These are phyloP conservation scores for Takifugu ocellatus DNA, from an alignment of 2,797 vertebrate genomes.

Conservation along the genomic window DNA sequence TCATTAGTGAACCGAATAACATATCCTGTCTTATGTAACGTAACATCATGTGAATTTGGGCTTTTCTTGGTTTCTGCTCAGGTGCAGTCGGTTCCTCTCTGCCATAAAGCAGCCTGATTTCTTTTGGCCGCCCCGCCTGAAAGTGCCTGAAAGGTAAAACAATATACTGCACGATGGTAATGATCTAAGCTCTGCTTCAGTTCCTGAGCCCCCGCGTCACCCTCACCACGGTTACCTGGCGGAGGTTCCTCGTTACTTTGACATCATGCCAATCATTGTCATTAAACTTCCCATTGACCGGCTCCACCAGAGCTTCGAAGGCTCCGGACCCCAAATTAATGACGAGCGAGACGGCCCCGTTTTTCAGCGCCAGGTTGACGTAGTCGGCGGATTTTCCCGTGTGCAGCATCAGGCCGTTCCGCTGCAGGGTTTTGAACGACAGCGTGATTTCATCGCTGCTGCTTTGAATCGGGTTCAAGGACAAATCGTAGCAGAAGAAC, in stretches of 20 bases:
- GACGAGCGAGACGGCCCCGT: constrained; percentile 98
- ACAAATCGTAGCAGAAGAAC: constrained; percentile 99
- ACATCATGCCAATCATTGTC: constrained; percentile 99
- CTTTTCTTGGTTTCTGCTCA: constrained; percentile 77
- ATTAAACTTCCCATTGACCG: constrained; percentile 99
- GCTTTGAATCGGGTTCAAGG: constrained; percentile 98
- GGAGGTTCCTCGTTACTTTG: constrained; percentile 99
- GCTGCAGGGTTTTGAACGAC: constrained; percentile 97
- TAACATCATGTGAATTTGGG: constrained; percentile 22
- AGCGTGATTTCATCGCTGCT: constrained; percentile 99
- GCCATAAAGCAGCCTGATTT: constrained; percentile 40
- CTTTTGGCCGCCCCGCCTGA: constrained; percentile 44
- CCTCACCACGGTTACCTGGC: constrained; percentile 99
- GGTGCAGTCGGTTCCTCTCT: constrained; percentile 67
- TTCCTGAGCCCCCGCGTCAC: constrained; percentile 70
- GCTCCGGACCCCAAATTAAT: constrained; percentile 99
- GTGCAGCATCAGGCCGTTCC: constrained; percentile 99
- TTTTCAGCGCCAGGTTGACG: constrained; percentile 99
- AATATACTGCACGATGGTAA: constrained; percentile 59
- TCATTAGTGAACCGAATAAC: background rate
- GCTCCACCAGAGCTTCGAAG: constrained; percentile 99
- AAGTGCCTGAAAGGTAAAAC: constrained; percentile 39
- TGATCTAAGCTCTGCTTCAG: constrained; percentile 57
- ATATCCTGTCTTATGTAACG: background rate
- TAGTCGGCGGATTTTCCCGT: constrained; percentile 99